A percentile compares a stretch with the other conserved stretches of the same genome.
These are phyloP conservation scores for Callipepla squamata DNA, from an alignment of 2,113 vertebrate species.

Conservation along the genomic window DNA sequence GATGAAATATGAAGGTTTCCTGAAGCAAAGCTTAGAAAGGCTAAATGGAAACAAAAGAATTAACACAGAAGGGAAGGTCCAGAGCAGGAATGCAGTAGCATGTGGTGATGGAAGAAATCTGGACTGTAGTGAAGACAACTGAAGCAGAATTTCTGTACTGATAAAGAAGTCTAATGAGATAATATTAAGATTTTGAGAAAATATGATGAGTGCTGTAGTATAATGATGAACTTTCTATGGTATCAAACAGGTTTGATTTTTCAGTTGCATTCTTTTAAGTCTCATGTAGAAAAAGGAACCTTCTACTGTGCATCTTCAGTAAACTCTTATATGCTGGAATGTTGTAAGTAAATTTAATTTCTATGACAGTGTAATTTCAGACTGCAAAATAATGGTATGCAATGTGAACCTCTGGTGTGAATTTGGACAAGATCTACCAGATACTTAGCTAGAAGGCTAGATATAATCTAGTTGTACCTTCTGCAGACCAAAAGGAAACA, in stretches of 20 bases:
- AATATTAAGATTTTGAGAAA: background rate
- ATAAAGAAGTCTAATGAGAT: background rate
- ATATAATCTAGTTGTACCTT: background rate
- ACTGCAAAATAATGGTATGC: background rate
- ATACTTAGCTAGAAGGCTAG: background rate
- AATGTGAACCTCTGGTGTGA: background rate
- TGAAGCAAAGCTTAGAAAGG: background rate
- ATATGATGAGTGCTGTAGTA: rapidly evolving
- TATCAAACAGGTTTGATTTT: background rate
- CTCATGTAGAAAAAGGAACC: background rate
- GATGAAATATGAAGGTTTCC: background rate
- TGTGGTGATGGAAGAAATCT: background rate
- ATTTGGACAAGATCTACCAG: background rate
- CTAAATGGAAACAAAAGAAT: background rate
- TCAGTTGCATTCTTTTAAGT: background rate
- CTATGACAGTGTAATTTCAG: background rate
- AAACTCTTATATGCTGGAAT: background rate
- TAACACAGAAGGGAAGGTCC: background rate
- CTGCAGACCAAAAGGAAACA: background rate
- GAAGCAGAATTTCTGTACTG: background rate
- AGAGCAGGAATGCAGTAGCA: background rate
- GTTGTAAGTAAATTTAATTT: background rate
- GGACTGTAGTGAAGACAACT: background rate
- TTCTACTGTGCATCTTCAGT: background rate
- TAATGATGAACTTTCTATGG: background rate